Conservation (phyloP, 2,888 invertebrate genomes). For the Lasioglossum marginatum region DNA sequence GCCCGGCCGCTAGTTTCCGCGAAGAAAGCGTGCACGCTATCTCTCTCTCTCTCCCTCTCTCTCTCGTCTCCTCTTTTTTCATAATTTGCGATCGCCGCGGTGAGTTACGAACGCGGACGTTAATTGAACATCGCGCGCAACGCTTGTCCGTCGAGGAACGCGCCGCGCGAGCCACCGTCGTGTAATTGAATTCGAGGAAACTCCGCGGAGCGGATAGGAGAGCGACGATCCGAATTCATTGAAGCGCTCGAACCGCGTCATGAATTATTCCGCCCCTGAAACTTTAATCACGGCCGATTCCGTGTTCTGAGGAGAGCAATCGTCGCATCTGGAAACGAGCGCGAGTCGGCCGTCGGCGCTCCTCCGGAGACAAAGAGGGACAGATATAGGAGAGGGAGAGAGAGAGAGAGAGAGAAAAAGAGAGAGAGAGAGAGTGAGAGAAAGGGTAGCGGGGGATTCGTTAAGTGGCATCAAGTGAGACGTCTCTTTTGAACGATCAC, state of each 20-base stretch:
- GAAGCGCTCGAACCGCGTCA: slow-evolving; percentile 63
- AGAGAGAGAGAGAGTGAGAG: background rate
- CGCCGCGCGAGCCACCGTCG: slow-evolving; percentile 13
- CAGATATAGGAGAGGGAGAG: background rate
- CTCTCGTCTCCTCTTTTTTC: slow-evolving; percentile 13
- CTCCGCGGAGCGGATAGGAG: slow-evolving; percentile 22
- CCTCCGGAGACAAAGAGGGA: slow-evolving; percentile 13
- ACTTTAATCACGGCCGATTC: slow-evolving; percentile 61
- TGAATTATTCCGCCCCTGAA: slow-evolving; percentile 65
- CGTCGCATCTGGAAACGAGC: slow-evolving; percentile 63
- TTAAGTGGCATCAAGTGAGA: slow-evolving; percentile 75
- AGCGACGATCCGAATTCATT: slow-evolving; percentile 60
- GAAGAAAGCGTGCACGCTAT: background rate
- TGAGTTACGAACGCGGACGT: slow-evolving; percentile 17
- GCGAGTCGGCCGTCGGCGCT: slow-evolving; percentile 34
- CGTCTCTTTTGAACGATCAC: slow-evolving; percentile 73
- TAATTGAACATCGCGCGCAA: slow-evolving; percentile 33
- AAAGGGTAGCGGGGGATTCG: slow-evolving; percentile 56
- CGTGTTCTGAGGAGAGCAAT: slow-evolving; percentile 58
- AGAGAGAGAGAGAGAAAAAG: background rate
- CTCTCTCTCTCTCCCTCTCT: background rate
- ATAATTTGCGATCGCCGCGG: slow-evolving; percentile 6
- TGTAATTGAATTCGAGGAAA: slow-evolving; percentile 39
- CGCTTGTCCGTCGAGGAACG: slow-evolving; percentile 1
- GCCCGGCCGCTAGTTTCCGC: background rate